Base-by-base conservation (phyloP, 2,113 vertebrate genomes). In the Heliornis fulica region DNA sequence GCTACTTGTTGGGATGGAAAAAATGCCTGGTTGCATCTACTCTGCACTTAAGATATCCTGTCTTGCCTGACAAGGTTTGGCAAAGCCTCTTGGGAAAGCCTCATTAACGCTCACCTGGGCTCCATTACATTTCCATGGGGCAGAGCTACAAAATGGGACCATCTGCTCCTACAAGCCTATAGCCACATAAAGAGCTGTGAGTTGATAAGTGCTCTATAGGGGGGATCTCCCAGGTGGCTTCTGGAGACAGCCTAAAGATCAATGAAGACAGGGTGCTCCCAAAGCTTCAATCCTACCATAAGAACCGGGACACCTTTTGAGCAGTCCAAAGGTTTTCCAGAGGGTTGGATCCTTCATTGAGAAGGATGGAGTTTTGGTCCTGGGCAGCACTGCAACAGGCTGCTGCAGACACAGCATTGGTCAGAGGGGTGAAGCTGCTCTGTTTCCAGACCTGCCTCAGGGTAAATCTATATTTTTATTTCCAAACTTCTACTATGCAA, bases 41-140 rank as follows among this genome's bases (percentile, higher is more conserved):
- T 31, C 36, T 41, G 18, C 15, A 36, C 29, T 1, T 43, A n/a
- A 36, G 5, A 23, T 22, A n/a, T 11, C 0, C 0, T 36, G 50
- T 36, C 19, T 50, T 77, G 18, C 14, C 22, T 50, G 41, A 34
- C 0, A 4, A 63, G 15, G 25, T 63, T 36, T 69, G 57, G 4
- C n/a, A 63, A 61, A 45, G 20, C 12, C 31, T 65, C 15, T 31
- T 59, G 51, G 45, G 11, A 82, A 87, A 66, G 9, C 25, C 8
- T 13, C 25, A 13, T 40, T 38, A 61, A 5, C 21, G 57, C 57
- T 57, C 15, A 28, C 5, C 43, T 45, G 34, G 16, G 7, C 6
- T 7, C 7, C 10, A 15, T 9, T 36, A 63, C 28, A 15, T 57
- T 83, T 87, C 66, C 23, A 40, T 1, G 1, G 6, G 34, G 16